phyloP scores from a whole-genome alignment of 2,888 invertebrate species.

The Coremacera marginata region DNA sequence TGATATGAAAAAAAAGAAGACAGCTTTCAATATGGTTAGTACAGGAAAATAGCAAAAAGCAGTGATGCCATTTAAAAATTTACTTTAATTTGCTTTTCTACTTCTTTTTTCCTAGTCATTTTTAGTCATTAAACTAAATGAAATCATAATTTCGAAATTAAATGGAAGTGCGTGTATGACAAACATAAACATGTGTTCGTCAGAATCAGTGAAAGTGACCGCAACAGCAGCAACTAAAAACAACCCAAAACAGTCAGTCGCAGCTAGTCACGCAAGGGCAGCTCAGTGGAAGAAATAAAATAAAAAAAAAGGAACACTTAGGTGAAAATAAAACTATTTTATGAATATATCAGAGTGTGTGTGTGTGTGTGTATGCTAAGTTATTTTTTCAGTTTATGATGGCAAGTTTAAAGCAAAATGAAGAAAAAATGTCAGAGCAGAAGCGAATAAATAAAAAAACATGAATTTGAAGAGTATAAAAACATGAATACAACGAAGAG shows the following conservation, averaged over 20 bases:
- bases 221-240: neutral
- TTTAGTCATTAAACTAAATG: conserved; percentile 15
- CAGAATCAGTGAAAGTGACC: neutral
- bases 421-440: neutral
- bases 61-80: too few relatives aligned
- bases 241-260: neutral
- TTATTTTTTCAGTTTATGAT: neutral
- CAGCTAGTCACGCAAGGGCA: conserved; percentile 5
- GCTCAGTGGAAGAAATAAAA: neutral
- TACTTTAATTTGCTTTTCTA: too few relatives aligned
- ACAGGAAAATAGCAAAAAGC: too few relatives aligned
- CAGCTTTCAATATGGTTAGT: too few relatives aligned
- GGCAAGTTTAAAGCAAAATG: neutral
- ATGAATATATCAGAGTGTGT: neutral
- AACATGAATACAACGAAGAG: neutral
- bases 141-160: conserved; percentile 23
- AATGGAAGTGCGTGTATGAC: conserved; percentile 6
- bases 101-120: too few relatives aligned
- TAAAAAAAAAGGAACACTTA: neutral
- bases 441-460: neutral
- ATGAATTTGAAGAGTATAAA: neutral
- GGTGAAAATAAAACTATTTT: too few relatives aligned
- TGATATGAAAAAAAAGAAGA: too few relatives aligned
- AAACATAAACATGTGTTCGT: conserved; percentile 11
- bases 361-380: neutral